Evolutionary conservation across 2,797 vertebrate genomes (phyloP), one percentile per base, ranked within the genome.

Genomic region (Alca torda): DNA sequence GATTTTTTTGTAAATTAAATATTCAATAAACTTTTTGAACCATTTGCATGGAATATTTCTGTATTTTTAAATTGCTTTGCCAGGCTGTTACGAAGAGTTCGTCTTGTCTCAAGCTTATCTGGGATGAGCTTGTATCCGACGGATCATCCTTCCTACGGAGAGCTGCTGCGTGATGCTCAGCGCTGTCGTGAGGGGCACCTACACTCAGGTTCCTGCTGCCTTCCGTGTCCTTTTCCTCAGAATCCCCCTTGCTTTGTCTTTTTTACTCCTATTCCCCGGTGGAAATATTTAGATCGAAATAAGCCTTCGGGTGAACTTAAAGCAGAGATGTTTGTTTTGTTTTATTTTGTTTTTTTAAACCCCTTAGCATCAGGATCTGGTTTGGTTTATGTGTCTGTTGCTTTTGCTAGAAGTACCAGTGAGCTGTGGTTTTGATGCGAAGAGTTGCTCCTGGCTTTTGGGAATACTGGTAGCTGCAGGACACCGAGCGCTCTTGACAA

Each of bases 1-100:
- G 98, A 98, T 98, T 98, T 97, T 97, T 98, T 98, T 98, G 96
- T 98, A 95, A 98, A 98, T 98, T 98, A 98, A 98, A 95, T 97
- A 96, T 97, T 98, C 98, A 97, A 98, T 98, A 98, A 98, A 98
- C 78, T 96, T 98, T 98, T 97, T 75, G 96, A 98, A 96, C 97
- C 97, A 96, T 84, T 94, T 96, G 85, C 90, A 84, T 56, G 78
- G 89, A 41, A 35, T 86, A 30, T 26, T 79, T 87, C 24, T 73
- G 56, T 68, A 6, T 48, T n/a, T 67, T 90, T 33, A 39, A 70
- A 63, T 72, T 18, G 19, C 77, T 91, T 68, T 83, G 61, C 35
- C 45, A 41, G 39, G 28, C 63, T 65, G 26, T 56, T 51, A 11
- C 0, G 1, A 72, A 9, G 26, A 10, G 25, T 57, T 82, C 26